phyloP scores from a whole-genome alignment of 2,113 vertebrate species.

The Pionites leucogaster region DNA sequence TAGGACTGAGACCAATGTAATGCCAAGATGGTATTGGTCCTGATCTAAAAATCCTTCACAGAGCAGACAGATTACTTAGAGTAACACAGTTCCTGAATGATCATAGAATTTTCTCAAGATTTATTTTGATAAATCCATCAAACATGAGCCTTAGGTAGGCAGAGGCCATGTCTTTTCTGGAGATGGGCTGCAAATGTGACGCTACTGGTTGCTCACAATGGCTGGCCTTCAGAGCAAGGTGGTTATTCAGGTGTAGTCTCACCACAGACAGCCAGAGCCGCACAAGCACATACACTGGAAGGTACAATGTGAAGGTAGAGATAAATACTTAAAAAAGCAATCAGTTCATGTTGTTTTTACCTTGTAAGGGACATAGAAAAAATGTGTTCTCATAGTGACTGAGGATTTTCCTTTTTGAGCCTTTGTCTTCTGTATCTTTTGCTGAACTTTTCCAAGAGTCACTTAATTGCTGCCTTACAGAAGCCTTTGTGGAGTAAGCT shows the following conservation, averaged over 20 bases:
- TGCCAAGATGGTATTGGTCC: neutral
- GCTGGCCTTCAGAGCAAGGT: neutral
- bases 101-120: neutral
- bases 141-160: neutral
- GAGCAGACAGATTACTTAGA: neutral
- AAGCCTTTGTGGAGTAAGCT: neutral
- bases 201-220: neutral
- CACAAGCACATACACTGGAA: neutral
- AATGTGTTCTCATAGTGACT: neutral
- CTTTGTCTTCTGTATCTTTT: neutral
- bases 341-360: neutral
- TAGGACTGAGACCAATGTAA: neutral
- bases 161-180: neutral
- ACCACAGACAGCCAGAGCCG: rapidly evolving
- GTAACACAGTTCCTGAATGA: neutral
- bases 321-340: neutral
- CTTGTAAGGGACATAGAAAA: neutral
- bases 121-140: neutral
- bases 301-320: neutral
- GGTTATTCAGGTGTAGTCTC: neutral
- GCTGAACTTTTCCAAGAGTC: neutral
- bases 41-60: neutral
- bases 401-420: neutral
- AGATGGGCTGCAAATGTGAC: neutral
- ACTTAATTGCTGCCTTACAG: neutral